Percentiles rank a stretch among this genome's conserved stretches.
Evolutionary conservation across 2,113 vertebrate genomes (phyloP).

Genomic region (Gnathonemus longibarbis): DNA sequence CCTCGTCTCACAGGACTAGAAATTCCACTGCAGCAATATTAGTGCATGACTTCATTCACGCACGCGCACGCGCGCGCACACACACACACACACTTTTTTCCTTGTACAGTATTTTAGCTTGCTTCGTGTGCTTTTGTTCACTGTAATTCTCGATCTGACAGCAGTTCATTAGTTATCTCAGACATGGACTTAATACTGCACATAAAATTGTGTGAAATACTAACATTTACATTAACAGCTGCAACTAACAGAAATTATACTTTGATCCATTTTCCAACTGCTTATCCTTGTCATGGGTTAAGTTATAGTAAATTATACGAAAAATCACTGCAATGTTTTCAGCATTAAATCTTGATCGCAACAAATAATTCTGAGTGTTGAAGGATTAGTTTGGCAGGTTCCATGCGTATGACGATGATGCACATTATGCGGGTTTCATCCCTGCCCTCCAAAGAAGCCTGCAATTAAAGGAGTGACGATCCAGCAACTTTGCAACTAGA

Average conservation of each 20-base stretch:
- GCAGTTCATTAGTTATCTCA: neutral
- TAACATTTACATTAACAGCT: neutral
- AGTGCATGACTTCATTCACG: neutral
- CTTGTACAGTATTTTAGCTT: neutral
- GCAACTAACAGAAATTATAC: neutral
- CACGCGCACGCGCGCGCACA: neutral
- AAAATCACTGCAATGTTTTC: neutral
- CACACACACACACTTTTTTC: neutral
- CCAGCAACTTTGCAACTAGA: conserved; percentile 30
- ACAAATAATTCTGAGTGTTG: neutral
- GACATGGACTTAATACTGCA: neutral
- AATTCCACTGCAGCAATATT: neutral
- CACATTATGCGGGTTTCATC: neutral
- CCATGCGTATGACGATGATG: neutral
- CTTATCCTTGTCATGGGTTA: neutral
- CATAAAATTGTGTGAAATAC: neutral
- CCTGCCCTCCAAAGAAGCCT: neutral
- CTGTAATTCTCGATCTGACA: neutral
- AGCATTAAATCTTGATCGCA: neutral
- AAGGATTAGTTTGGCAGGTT: neutral
- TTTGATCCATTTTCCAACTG: neutral
- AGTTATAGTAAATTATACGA: neutral
- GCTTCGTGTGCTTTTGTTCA: neutral
- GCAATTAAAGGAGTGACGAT: conserved; percentile 6
- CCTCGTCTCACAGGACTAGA: neutral